Conservation (phyloP, 2,113 vertebrate species). For the Bostrychus sinensis region DNA sequence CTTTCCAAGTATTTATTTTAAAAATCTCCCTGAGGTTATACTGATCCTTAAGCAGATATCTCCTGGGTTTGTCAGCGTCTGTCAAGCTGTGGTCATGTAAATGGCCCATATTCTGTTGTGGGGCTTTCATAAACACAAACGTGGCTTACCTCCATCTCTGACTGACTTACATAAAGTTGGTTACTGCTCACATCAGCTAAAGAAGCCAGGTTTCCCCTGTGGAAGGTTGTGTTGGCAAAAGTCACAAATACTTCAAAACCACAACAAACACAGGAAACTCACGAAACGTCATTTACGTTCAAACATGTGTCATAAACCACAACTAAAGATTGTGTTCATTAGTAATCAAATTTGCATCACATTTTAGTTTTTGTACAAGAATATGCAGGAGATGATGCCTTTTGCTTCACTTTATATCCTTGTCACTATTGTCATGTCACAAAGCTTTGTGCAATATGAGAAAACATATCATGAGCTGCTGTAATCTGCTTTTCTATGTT, state of each 20-base stretch:
- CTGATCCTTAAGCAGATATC: neutral
- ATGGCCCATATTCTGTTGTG: neutral
- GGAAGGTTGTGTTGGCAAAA: neutral
- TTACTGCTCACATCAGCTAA: neutral
- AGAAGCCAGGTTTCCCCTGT: neutral
- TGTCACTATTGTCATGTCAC: too few relatives aligned
- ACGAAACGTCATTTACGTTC: neutral
- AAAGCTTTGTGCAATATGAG: too few relatives aligned
- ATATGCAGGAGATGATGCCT: too few relatives aligned
- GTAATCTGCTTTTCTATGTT: too few relatives aligned
- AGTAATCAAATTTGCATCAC: too few relatives aligned
- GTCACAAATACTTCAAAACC: neutral
- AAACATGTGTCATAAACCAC: neutral
- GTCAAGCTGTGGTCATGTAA: neutral
- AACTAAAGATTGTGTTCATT: neutral
- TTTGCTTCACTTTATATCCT: too few relatives aligned
- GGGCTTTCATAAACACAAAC: neutral
- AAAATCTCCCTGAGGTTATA: neutral
- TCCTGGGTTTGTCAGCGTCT: neutral
- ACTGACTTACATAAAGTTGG: neutral
- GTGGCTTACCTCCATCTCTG: neutral
- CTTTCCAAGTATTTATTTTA: neutral
- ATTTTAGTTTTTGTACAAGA: too few relatives aligned
- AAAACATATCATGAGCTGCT: too few relatives aligned
- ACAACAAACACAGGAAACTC: neutral